Base-by-base conservation (phyloP, 2,113 vertebrate species). In the Sapajus apella region DNA sequence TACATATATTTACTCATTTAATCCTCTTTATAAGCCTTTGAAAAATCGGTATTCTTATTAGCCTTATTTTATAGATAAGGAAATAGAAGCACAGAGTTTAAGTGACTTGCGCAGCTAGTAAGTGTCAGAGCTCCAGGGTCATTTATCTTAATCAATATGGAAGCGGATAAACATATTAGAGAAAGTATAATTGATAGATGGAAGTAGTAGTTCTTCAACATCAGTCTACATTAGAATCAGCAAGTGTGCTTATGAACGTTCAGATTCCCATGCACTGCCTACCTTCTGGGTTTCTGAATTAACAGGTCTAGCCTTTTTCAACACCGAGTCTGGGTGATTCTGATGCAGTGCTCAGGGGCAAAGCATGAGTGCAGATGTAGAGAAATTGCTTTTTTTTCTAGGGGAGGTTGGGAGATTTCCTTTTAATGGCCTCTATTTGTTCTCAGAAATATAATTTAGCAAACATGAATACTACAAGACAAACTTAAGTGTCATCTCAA, bases 61-160 rank as follows among this genome's bases (percentile, higher is more conserved):
- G 43, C 52, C n/a, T 96, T 3, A 43, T 45, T 96, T 92, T 76
- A 87, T 5, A 94, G 56, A 30, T 75, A 90, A 96, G 35, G 23
- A 83, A 79, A 92, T 81, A 13, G 47, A 90, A 95, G 4, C 47
- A 94, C 7, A 95, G 14, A 66, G 0, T 82, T 89, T 87, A 93
- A 91, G 56, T 75, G 50, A 92, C 21, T 56, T 56, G 14, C 11
- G 17, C 56, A 47, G 35, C 1, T 64, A 61, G 47, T 50, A 50
- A 72, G 40, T 20, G 18, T 82, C 64, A 66, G 64, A 89, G 50
- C 23, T 94, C n/a, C 25, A 72, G 30, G 0, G 5, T 61, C 76
- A 72, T 79, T 94, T 27, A 77, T 83, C 52, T 93, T 79, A 82
- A 86, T 35, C 0, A 40, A 66, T 68, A 18, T 27, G 20, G 11